These are phyloP conservation scores for Lasioglossum lativentre DNA, from an alignment of 2,888 invertebrate genomes.

Conservation along the genomic window DNA sequence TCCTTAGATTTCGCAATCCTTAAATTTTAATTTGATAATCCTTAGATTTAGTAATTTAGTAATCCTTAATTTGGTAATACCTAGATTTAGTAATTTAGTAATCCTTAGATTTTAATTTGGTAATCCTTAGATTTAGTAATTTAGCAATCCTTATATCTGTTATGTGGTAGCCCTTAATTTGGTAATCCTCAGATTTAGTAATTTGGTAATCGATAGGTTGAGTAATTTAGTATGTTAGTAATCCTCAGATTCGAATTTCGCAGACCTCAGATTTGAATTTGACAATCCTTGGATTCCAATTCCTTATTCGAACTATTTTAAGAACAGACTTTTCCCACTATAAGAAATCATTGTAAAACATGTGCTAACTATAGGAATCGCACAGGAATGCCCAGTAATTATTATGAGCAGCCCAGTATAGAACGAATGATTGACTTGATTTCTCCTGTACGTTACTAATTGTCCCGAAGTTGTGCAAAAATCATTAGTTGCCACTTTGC, in stretches of 20 bases:
- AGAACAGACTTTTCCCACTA: neutral
- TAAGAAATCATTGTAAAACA: neutral
- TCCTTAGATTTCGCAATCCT: too few species aligned
- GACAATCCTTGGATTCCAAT: neutral
- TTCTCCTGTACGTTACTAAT: neutral
- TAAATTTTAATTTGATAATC: neutral
- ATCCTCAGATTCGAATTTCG: too few species aligned
- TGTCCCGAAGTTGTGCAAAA: neutral
- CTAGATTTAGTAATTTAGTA: neutral
- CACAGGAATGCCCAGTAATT: neutral
- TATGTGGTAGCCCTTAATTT: too few species aligned
- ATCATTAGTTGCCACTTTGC: neutral
- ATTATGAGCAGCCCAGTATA: neutral
- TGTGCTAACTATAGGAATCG: neutral
- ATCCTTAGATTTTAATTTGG: too few species aligned
- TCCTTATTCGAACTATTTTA: neutral
- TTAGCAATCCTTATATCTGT: too few species aligned
- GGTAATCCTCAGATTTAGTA: too few species aligned
- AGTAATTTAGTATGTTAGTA: neutral
- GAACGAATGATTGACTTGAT: neutral
- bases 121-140: too few species aligned
- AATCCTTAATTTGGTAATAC: neutral
- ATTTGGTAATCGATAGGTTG: too few species aligned
- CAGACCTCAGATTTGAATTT: too few species aligned
- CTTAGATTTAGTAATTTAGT: neutral